Conservation (phyloP, 2,113 vertebrate genomes). For the Pachyramphus minor region DNA sequence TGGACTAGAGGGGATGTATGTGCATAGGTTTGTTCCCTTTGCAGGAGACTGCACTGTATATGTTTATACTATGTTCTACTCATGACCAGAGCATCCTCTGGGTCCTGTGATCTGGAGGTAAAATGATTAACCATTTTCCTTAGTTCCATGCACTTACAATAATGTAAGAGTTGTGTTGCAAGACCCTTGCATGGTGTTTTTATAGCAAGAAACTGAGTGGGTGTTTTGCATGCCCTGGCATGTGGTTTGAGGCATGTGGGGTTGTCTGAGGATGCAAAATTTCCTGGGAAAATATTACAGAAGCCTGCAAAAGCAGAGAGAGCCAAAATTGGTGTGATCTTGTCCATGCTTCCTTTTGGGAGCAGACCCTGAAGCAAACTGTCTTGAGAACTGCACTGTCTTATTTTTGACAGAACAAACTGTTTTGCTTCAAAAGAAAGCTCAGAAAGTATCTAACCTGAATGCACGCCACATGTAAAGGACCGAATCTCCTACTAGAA, state of each 20-base stretch:
- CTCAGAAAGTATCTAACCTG: background rate
- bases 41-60: background rate
- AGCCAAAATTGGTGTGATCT: background rate
- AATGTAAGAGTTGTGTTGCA: background rate
- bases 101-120: background rate
- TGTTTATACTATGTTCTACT: accelerated
- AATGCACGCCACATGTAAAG: background rate
- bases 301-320: background rate
- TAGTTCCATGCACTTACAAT: background rate
- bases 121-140: background rate
- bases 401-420: background rate
- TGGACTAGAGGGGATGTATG: background rate
- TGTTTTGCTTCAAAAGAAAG: background rate
- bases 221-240: constrained; percentile 29
- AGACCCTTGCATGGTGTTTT: background rate
- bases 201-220: constrained; percentile 12
- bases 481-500: background rate
- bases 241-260: background rate
- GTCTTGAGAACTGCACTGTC: background rate
- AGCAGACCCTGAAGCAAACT: constrained; percentile 12
- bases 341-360: background rate
- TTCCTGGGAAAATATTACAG: background rate
- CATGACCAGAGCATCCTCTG: background rate
- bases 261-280: constrained; percentile 26
- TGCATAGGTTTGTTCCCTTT: background rate